A percentile compares a stretch with the other conserved stretches of the same genome.
Conservation (phyloP, 2,797 vertebrate genomes). For the Dermochelys coriacea region DNA sequence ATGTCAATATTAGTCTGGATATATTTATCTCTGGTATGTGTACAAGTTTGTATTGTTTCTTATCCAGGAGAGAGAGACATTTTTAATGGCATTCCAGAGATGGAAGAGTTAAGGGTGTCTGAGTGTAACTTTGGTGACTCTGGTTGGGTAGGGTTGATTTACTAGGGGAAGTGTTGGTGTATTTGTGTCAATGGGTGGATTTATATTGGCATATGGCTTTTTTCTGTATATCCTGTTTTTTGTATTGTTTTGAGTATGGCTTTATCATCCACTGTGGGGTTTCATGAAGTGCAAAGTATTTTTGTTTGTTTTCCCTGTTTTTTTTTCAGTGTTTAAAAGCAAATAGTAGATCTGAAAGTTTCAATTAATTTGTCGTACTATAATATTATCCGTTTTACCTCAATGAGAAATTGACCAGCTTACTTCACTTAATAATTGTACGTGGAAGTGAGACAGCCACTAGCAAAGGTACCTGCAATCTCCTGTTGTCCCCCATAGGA, state of each 20-base stretch:
- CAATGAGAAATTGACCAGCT: neutral
- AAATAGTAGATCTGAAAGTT: neutral
- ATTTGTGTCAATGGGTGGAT: conserved; percentile 2
- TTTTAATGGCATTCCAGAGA: neutral
- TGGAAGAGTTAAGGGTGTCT: conserved; percentile 26
- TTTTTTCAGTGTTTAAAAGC: neutral
- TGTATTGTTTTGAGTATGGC: neutral
- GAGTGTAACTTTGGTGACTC: conserved; percentile 34
- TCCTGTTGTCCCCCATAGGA: neutral
- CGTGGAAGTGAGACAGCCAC: neutral
- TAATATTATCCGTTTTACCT: neutral
- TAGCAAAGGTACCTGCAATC: neutral
- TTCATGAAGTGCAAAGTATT: neutral
- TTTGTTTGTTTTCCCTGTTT: neutral
- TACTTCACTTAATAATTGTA: neutral
- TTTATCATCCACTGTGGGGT: neutral
- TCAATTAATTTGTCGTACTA: neutral
- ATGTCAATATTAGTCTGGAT: neutral
- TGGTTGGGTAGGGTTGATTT: conserved; percentile 31
- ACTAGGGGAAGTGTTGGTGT: neutral
- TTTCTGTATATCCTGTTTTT: neutral
- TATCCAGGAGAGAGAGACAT: neutral
- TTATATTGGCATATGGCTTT: neutral
- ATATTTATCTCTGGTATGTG: conserved; percentile 14
- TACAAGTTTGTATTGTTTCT: neutral